Conservation (phyloP, 2,113 vertebrate genomes). For the Sclerurus mexicanus region DNA sequence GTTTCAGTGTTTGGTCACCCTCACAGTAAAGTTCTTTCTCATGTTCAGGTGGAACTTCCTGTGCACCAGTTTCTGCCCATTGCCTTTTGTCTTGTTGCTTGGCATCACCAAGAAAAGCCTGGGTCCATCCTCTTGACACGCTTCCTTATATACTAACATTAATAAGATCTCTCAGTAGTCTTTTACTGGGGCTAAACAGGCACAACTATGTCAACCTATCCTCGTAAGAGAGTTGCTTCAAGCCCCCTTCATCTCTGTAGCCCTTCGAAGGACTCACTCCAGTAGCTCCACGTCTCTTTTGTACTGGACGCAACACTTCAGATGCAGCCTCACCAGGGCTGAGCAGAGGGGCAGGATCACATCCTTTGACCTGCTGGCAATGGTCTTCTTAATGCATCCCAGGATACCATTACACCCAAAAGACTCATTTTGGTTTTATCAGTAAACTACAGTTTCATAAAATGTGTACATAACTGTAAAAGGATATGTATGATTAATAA, state of each 20-base stretch:
- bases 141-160: background rate
- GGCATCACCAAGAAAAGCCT: background rate
- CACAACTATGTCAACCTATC: background rate
- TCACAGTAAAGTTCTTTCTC: background rate
- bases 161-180: background rate
- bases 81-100: background rate
- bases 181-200: background rate
- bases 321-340: background rate
- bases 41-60: background rate
- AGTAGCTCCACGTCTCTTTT: background rate
- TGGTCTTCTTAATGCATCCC: background rate
- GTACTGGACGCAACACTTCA: background rate
- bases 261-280: background rate
- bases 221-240: background rate
- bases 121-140: background rate
- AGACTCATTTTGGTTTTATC: background rate
- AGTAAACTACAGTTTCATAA: background rate
- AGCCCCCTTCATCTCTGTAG: fast-evolving
- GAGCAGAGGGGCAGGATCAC: background rate
- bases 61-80: background rate
- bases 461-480: background rate
- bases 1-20: background rate
- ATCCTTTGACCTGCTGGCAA: background rate
- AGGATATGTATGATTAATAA: background rate
- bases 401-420: background rate